Evolutionary conservation across 2,113 vertebrate genomes (phyloP).

Genomic region (Cardinalis cardinalis): DNA sequence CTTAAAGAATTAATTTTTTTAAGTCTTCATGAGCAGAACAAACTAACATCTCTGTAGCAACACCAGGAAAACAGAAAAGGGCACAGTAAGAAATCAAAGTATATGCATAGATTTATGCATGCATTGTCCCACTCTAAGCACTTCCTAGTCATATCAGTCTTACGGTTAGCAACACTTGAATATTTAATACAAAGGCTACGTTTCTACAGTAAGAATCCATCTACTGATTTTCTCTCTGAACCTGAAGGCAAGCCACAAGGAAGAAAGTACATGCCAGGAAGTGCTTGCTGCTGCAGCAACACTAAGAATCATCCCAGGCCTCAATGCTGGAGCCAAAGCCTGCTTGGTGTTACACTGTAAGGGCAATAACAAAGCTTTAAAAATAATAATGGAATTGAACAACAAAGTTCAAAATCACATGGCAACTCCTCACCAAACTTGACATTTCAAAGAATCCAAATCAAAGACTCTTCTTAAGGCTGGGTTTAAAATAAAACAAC

Average conservation of each 20-base stretch:
- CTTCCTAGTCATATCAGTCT: not conserved
- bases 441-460: not conserved
- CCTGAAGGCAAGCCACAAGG: not conserved
- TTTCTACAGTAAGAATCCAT: not conserved
- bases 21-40: not conserved
- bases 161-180: not conserved
- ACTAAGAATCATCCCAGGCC: not conserved
- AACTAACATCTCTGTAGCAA: not conserved
- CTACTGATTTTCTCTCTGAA: not conserved
- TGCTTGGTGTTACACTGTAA: not conserved
- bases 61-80: not conserved
- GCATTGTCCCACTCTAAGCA: not conserved
- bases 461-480: not conserved
- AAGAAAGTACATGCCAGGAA: not conserved
- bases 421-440: not conserved
- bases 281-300: not conserved
- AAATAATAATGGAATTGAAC: not conserved
- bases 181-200: not conserved
- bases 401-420: not conserved
- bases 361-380: not conserved
- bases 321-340: not conserved
- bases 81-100: not conserved
- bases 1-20: not conserved
- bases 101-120: not conserved
- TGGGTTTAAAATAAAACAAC: not conserved